These are phyloP conservation scores for Hirundichthys speculiger DNA, from an alignment of 2,113 vertebrate species.

Conservation along the genomic window DNA sequence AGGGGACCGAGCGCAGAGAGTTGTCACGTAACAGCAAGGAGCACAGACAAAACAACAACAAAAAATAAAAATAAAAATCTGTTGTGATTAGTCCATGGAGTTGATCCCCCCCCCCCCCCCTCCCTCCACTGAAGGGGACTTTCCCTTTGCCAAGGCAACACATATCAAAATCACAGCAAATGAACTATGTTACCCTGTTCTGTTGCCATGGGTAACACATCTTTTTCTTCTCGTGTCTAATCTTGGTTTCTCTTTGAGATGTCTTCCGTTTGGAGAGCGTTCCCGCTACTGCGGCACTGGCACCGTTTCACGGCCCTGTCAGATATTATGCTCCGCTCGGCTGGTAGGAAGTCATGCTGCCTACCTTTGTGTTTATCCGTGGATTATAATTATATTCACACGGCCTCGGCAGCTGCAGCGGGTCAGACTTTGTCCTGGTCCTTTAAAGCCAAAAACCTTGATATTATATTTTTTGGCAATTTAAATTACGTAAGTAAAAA, in stretches of 20 bases:
- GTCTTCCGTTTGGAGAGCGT: conserved; percentile 64
- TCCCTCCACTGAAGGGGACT: conserved; percentile 62
- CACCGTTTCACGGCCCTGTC: conserved; percentile 54
- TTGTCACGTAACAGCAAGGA: conserved; percentile 20
- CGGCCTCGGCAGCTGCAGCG: background rate
- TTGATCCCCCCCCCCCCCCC: conserved; percentile 53
- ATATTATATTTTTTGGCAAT: no score
- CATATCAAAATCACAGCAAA: conserved; percentile 70
- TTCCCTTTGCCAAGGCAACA: conserved; percentile 72
- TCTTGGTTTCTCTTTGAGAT: conserved; percentile 71
- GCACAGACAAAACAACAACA: conserved; percentile 34
- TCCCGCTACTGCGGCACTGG: conserved; percentile 54
- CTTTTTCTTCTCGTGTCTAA: conserved; percentile 71
- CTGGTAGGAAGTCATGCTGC: conserved; percentile 27
- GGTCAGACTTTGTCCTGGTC: conserved; percentile 2
- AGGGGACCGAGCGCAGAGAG: conserved; percentile 35
- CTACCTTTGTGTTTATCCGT: conserved; percentile 8
- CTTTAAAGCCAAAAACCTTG: no score
- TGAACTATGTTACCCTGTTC: conserved; percentile 77
- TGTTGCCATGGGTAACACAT: conserved; percentile 82
- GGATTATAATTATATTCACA: conserved; percentile 26
- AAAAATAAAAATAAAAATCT: conserved; percentile 40
- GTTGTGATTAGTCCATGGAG: conserved; percentile 63
- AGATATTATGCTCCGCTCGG: conserved; percentile 46
- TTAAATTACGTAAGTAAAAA: no score